These are phyloP conservation scores for Meiosimyza platycephala DNA, from an alignment of 2,888 invertebrate genomes.

Conservation along the genomic window DNA sequence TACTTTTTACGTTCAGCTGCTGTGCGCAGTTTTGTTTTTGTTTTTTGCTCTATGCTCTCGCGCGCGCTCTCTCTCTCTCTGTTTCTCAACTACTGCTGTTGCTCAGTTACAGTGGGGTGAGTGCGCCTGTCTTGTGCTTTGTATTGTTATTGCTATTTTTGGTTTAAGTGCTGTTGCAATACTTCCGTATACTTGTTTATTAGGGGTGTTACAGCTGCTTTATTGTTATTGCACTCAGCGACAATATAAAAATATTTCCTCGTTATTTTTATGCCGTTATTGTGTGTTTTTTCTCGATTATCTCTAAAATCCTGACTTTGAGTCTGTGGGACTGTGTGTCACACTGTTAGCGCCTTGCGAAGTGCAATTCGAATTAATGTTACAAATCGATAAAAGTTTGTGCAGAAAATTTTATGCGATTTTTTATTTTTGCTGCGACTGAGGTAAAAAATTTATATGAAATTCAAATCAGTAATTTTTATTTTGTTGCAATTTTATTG, in stretches of 20 bases:
- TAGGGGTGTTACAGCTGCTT: neutral
- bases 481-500: neutral
- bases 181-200: constrained; percentile 26
- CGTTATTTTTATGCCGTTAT: neutral
- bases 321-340: constrained; percentile 12
- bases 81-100: neutral
- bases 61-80: constrained; percentile 35
- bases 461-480: neutral
- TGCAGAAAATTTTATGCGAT: neutral
- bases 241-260: neutral
- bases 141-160: constrained; percentile 23
- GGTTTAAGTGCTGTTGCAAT: constrained; percentile 40
- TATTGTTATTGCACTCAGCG: neutral
- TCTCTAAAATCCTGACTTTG: neutral
- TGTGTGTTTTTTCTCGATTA: constrained; percentile 6
- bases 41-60: constrained; percentile 1
- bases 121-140: constrained; percentile 5
- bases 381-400: constrained; percentile 49
- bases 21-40: constrained; percentile 26
- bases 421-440: no score
- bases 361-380: constrained; percentile 44
- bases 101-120: neutral
- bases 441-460: no score
- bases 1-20: constrained; percentile 5
- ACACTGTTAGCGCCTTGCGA: constrained; percentile 28